A percentile compares a stretch with the other conserved stretches of the same genome.
These are phyloP conservation scores for Heliangelus exortis DNA, from an alignment of 2,797 vertebrate genomes.

Conservation along the genomic window DNA sequence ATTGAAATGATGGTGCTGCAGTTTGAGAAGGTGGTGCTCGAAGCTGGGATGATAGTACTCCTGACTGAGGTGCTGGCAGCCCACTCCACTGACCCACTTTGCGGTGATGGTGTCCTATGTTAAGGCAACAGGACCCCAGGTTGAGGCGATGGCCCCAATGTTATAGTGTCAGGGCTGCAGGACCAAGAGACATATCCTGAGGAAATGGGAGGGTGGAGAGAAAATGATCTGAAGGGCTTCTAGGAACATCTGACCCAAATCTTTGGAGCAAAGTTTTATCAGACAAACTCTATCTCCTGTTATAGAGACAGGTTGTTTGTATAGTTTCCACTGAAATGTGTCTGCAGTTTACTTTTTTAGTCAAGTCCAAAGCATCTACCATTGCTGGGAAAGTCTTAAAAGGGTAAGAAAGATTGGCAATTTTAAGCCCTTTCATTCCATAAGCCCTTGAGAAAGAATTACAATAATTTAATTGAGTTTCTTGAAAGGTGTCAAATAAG, in stretches of 20 bases:
- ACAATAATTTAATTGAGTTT: not conserved
- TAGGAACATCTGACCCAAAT: not conserved
- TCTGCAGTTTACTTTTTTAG: not conserved
- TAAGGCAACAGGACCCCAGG: not conserved
- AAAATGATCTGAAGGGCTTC: not conserved
- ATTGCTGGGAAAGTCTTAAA: not conserved
- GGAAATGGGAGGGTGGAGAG: not conserved
- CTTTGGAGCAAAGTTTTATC: not conserved
- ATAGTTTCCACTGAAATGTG: not conserved
- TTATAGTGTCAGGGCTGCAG: not conserved
- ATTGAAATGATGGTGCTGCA: not conserved
- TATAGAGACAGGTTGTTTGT: not conserved
- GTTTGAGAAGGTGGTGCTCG: not conserved
- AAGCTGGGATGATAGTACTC: not conserved
- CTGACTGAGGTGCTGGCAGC: not conserved
- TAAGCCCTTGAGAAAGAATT: not conserved
- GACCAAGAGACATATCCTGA: rapidly evolving
- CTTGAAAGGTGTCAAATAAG: not conserved
- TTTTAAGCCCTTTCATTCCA: not conserved
- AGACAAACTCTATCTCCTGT: not conserved
- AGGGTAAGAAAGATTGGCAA: not conserved
- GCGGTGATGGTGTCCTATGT: no score
- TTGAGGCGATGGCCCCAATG: rapidly evolving
- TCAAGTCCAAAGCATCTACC: not conserved
- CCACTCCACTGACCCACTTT: no score